phyloP scores from a whole-genome alignment of 2,797 vertebrate species.

The Toxotes lorentzi region DNA sequence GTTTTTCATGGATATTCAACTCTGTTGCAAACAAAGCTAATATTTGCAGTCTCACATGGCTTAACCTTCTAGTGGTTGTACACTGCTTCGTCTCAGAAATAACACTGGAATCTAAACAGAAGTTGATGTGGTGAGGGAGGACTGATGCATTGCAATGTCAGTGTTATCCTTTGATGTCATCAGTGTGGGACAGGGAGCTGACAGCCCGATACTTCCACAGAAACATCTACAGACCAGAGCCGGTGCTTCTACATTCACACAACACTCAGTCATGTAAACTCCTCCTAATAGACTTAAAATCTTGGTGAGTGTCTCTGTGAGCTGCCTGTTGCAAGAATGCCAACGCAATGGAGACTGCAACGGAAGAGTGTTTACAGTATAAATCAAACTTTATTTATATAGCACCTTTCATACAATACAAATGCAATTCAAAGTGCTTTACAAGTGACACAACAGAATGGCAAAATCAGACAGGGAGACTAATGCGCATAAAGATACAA shows the following conservation, averaged over 20 bases:
- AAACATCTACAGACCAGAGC: not conserved
- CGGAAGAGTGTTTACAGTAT: not conserved
- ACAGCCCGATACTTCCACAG: slow-evolving; percentile 3
- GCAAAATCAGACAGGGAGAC: too few relatives aligned
- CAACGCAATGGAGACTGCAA: not conserved
- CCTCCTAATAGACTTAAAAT: not conserved
- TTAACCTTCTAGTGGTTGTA: slow-evolving; percentile 31
- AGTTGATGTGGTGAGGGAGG: not conserved
- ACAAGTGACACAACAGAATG: not conserved
- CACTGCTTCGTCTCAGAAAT: slow-evolving; percentile 40
- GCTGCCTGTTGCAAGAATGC: not conserved
- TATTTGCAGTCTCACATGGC: slow-evolving; percentile 7
- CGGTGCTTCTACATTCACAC: slow-evolving; percentile 7
- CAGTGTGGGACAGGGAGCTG: slow-evolving; percentile 7
- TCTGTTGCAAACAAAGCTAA: slow-evolving; percentile 43
- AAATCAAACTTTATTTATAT: not conserved
- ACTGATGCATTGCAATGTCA: slow-evolving; percentile 21
- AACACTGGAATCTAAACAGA: slow-evolving; percentile 63
- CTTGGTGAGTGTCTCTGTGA: slow-evolving; percentile 12
- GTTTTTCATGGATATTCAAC: slow-evolving; percentile 11
- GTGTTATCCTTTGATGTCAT: slow-evolving; percentile 42
- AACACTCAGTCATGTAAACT: slow-evolving; percentile 40
- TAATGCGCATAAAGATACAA: too few relatives aligned
- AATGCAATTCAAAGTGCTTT: not conserved
- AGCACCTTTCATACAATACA: not conserved